Evolutionary conservation across 2,888 invertebrate genomes (phyloP).

Genomic region (Hipparchia semele): DNA sequence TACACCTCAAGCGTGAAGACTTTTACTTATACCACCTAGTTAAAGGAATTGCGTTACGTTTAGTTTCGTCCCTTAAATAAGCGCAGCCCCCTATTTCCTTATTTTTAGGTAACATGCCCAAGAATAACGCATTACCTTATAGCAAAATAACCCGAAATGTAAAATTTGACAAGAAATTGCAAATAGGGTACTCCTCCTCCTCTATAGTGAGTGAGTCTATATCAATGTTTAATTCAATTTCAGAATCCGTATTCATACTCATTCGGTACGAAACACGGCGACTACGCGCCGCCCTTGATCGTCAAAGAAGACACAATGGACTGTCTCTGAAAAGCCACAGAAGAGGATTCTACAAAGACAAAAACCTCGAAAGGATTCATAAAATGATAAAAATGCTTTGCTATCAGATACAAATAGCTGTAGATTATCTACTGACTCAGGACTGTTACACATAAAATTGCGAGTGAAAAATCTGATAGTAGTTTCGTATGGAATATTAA

Average conservation of each 20-base stretch:
- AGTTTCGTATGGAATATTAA: background rate
- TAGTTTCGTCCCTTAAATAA: too few species aligned
- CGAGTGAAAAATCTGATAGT: background rate
- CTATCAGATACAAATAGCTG: background rate
- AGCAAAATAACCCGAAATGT: too few species aligned
- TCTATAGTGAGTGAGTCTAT: background rate
- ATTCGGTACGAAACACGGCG: constrained; percentile 83
- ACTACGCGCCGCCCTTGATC: constrained; percentile 81
- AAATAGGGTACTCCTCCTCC: background rate
- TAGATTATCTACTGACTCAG: background rate
- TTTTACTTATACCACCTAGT: too few species aligned
- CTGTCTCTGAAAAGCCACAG: constrained; percentile 55
- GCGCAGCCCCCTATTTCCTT: too few species aligned
- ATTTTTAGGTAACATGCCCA: too few species aligned
- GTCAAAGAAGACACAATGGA: constrained; percentile 84
- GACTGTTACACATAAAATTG: background rate
- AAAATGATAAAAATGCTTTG: background rate
- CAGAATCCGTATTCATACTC: constrained; percentile 80
- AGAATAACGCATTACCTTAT: too few species aligned
- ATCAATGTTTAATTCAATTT: constrained; percentile 36
- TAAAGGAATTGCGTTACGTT: too few species aligned
- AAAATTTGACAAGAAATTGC: background rate
- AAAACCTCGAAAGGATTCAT: background rate
- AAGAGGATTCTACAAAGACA: background rate
- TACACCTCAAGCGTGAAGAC: too few species aligned